Percentiles rank a stretch among this genome's conserved stretches.
Conservation (phyloP, 2,888 invertebrate species). For the Diplolepis rosae region DNA sequence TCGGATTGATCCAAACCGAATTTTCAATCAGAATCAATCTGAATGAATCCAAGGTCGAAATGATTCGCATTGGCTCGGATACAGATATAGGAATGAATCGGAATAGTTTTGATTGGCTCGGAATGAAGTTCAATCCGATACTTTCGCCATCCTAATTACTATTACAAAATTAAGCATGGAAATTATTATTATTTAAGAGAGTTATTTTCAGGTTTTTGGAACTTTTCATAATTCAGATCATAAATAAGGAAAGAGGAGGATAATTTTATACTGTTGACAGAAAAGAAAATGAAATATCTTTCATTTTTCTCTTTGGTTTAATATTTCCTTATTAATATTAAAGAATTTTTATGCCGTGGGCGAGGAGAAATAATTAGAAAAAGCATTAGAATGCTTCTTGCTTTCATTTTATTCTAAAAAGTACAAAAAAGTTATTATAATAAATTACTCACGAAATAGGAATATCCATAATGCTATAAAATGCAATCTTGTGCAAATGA, state of each 20-base stretch:
- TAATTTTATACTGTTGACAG: constrained; percentile 11
- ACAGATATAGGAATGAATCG: no score
- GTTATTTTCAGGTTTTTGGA: background rate
- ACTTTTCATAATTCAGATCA: background rate
- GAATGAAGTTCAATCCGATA: no score
- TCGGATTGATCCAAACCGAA: no score
- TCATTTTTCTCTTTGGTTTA: background rate
- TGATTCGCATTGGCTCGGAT: no score
- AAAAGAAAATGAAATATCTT: constrained; percentile 12
- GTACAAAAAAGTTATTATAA: background rate
- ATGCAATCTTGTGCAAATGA: no score
- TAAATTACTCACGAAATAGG: background rate
- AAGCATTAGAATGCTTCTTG: background rate
- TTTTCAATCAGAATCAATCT: no score
- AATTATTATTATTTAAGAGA: no score
- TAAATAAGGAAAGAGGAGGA: background rate
- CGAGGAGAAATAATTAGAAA: background rate
- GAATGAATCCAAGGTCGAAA: no score
- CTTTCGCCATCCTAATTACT: no score
- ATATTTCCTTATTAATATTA: background rate
- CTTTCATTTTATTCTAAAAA: background rate
- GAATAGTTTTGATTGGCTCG: no score
- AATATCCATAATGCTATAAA: background rate
- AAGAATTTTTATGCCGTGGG: background rate
- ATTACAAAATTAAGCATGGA: no score